These are phyloP conservation scores for Clistopyga incitator DNA, from an alignment of 2,888 invertebrate genomes.

Conservation along the genomic window DNA sequence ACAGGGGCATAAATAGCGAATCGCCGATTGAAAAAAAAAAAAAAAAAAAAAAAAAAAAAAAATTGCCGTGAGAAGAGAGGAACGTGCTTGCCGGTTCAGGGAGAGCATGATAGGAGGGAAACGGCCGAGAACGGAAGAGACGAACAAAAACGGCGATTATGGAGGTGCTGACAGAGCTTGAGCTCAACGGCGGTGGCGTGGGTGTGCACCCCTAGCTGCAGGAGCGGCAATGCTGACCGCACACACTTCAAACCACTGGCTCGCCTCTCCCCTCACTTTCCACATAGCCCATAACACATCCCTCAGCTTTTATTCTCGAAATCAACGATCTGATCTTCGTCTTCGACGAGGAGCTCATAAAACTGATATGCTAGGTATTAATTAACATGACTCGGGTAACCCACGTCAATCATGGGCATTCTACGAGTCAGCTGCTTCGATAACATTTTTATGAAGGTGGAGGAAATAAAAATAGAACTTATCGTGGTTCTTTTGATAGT, in stretches of 20 bases:
- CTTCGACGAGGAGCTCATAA: background rate
- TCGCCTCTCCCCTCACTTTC: constrained; percentile 20
- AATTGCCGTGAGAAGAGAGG: constrained; percentile 39
- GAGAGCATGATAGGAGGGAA: constrained; percentile 50
- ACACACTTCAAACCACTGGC: constrained; percentile 45
- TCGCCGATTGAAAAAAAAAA: constrained; percentile 52
- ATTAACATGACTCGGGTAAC: background rate
- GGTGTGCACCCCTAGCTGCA: constrained; percentile 14
- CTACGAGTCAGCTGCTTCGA: too few relatives aligned
- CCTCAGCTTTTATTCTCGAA: constrained; percentile 19
- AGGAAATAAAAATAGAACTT: too few relatives aligned
- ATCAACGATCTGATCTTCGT: constrained; percentile 27
- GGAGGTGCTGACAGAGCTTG: constrained; percentile 75
- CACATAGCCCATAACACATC: background rate
- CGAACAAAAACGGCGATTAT: constrained; percentile 82
- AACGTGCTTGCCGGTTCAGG: constrained; percentile 53
- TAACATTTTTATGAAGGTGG: too few relatives aligned
- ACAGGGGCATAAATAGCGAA: constrained; percentile 61
- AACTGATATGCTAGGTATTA: constrained; percentile 39
- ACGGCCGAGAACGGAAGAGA: constrained; percentile 73
- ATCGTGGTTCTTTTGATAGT: too few relatives aligned
- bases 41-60: constrained; percentile 41
- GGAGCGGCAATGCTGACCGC: constrained; percentile 66
- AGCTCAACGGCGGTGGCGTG: constrained; percentile 59
- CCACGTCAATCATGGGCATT: background rate